Percentiles rank a stretch among this genome's conserved stretches.
These are phyloP conservation scores for Macaria notata DNA, from an alignment of 2,888 invertebrate genomes.

Conservation along the genomic window DNA sequence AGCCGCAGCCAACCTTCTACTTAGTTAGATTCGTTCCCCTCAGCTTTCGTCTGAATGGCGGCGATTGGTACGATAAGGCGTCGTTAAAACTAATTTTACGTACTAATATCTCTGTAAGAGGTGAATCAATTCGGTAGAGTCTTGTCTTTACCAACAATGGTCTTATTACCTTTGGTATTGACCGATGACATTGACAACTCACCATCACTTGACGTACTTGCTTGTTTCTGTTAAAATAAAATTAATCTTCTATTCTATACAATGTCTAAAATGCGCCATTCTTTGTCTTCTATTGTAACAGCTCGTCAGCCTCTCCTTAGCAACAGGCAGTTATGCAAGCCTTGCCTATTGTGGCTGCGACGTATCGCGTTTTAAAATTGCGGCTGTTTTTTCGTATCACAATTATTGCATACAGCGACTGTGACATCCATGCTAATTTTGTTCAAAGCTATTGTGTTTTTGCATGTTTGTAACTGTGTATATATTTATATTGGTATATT, in stretches of 20 bases:
- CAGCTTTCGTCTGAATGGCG: constrained; percentile 17
- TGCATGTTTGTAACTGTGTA: background rate
- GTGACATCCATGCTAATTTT: constrained; percentile 36
- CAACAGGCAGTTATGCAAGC: constrained; percentile 49
- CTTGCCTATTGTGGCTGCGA: constrained; percentile 35
- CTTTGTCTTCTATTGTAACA: constrained; percentile 33
- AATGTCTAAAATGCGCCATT: too few relatives aligned
- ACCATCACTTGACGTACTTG: too few relatives aligned
- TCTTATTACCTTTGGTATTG: too few relatives aligned
- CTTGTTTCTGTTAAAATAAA: too few relatives aligned
- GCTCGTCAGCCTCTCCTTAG: constrained; percentile 39
- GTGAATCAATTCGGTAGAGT: constrained; percentile 27
- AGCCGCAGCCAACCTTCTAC: too few relatives aligned
- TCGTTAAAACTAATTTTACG: constrained; percentile 10
- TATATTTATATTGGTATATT: background rate
- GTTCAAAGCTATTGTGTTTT: background rate
- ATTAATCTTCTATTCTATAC: too few relatives aligned
- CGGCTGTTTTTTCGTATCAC: constrained; percentile 17
- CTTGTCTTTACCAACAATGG: constrained; percentile 6
- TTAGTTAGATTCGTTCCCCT: constrained; percentile 18
- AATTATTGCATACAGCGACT: constrained; percentile 40
- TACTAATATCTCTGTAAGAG: constrained; percentile 17
- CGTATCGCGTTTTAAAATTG: constrained; percentile 33
- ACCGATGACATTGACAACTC: too few relatives aligned
- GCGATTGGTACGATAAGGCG: constrained; percentile 14